These are phyloP conservation scores for Rhagophthalmus giganteus DNA, from an alignment of 2,888 invertebrate genomes.

Conservation along the genomic window DNA sequence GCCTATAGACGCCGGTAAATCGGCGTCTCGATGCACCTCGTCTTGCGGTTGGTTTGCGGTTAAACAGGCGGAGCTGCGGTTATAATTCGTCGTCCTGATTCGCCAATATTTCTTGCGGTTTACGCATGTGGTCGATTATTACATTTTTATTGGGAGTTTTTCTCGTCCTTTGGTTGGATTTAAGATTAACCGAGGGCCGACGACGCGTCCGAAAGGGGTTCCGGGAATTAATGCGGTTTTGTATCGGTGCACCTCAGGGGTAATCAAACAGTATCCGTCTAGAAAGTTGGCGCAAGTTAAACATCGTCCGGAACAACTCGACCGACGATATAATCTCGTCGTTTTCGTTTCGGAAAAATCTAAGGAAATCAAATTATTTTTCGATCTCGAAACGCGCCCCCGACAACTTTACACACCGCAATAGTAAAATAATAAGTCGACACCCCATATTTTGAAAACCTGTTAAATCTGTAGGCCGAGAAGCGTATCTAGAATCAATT, in stretches of 20 bases:
- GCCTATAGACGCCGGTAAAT: conserved; percentile 43
- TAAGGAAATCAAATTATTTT: too few species aligned
- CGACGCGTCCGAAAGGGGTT: too few species aligned
- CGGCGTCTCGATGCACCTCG: conserved; percentile 55
- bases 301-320: too few species aligned
- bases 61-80: conserved; percentile 66
- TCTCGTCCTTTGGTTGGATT: conserved; percentile 32
- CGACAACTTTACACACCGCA: too few species aligned
- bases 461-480: conserved; percentile 52
- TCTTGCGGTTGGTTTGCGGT: conserved; percentile 65
- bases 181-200: conserved; percentile 23
- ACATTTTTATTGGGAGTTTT: conserved; percentile 54
- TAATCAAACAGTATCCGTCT: too few species aligned
- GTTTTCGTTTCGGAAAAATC: too few species aligned
- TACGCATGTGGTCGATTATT: conserved; percentile 57
- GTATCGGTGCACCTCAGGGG: too few species aligned
- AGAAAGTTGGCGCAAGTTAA: too few species aligned
- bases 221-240: too few species aligned
- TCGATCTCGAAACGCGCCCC: too few species aligned
- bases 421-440: conserved; percentile 46
- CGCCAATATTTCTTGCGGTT: conserved; percentile 63
- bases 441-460: conserved; percentile 50
- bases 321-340: too few species aligned
- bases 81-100: conserved; percentile 62
- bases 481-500: conserved; percentile 56